Evolutionary conservation across 2,888 invertebrate species (phyloP), one percentile per base, ranked within the genome.

Genomic region (Plutella xylostella): DNA sequence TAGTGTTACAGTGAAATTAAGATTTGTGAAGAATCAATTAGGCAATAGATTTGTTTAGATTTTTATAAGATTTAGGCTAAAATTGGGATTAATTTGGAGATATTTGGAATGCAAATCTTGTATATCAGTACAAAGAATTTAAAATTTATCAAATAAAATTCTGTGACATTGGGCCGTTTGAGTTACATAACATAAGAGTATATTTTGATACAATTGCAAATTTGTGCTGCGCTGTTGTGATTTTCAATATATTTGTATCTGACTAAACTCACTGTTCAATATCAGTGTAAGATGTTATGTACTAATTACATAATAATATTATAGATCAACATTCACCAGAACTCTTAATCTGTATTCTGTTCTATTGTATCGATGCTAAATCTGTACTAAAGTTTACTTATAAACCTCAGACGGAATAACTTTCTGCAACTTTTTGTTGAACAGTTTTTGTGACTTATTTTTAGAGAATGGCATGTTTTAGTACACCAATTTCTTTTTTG

Each of bases 61-160:
- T 62, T 61, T 56, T 57, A 50, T 78, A 75, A 73, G 71, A 61
- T 60, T 77, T 22, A 73, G 68, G 61, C 59, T 68, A 69, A 61
- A 52, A 61, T 65, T 67, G 55, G 56, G 65, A 67, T 67, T 56
- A 63, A 39, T 21, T 22, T 43, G 25, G 30, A 14, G 15, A 15
- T 17, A 25, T 19, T 44, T 12, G 19, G n/a, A 30, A 17, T 22
- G 54, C 55, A 67, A 69, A 70, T 69, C 68, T 71, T 78, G 72
- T 78, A 76, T 75, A 78, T 80, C 75, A 80, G 80, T 80, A 80
- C 80, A 80, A 80, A 79, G 68, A 71, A 67, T 70, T 67, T 66
- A 67, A 60, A 61, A 38, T 42, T 46, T 51, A 51, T 55, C 49
- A 51, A 34, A 49, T 49, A 49, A n/a, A n/a, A n/a, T n/a, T n/a